phyloP scores from a whole-genome alignment of 1,140 invertebrate genomes.

The Macrotrachela quadricornifera region DNA sequence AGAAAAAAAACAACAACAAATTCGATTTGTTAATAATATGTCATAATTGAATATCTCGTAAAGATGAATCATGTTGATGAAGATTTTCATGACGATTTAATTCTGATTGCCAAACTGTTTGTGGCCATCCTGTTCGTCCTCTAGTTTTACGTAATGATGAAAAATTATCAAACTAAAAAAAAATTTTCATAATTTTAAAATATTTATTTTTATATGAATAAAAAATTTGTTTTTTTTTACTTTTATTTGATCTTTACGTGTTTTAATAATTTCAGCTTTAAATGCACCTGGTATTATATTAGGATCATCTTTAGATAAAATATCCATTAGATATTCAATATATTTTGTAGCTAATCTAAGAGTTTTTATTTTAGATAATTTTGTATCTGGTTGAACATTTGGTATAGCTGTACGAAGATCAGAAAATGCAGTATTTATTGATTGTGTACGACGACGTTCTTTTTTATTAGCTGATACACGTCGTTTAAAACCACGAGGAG shows the following conservation, averaged over 20 bases:
- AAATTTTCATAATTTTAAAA: no score
- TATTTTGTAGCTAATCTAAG: conserved; percentile 34
- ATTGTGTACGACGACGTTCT: conserved; percentile 63
- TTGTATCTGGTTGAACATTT: conserved; percentile 79
- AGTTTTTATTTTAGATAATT: conserved; percentile 44
- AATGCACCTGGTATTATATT: background rate
- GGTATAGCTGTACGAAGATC: conserved; percentile 76
- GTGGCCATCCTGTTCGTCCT: conserved; percentile 5
- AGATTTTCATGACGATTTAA: background rate
- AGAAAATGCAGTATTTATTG: conserved; percentile 80
- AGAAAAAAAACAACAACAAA: no score
- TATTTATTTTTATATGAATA: no score
- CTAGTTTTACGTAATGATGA: background rate
- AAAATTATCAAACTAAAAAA: no score
- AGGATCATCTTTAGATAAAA: conserved; percentile 32
- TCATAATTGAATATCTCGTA: no score
- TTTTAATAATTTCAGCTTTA: no score
- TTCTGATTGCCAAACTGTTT: conserved; percentile 6
- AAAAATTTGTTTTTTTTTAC: no score
- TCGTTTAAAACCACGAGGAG: background rate
- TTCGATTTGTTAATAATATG: no score
- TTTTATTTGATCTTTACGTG: no score
- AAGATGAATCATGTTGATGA: no score
- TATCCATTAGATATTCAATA: conserved; percentile 34
- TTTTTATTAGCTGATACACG: conserved; percentile 55